phyloP scores from a whole-genome alignment of 2,888 invertebrate genomes.

The Pseudeuparius sepicola region DNA sequence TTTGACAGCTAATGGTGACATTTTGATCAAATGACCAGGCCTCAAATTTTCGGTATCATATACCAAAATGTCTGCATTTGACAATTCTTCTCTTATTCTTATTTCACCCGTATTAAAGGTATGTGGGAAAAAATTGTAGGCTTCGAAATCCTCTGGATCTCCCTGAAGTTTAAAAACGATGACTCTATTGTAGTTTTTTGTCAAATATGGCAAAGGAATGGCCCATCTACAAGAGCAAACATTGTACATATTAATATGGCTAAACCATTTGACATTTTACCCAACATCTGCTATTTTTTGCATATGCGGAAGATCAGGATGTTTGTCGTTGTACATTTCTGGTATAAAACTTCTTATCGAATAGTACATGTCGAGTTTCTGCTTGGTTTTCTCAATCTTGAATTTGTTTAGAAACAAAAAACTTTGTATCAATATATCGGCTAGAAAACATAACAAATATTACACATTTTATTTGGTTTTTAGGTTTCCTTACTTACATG shows the following conservation, averaged over 20 bases:
- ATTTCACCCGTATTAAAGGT: conserved; percentile 41
- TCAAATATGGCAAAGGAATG: conserved; percentile 40
- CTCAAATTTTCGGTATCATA: conserved; percentile 38
- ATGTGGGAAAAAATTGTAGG: conserved; percentile 36
- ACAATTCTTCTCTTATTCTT: conserved; percentile 39
- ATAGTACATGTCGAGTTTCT: conserved; percentile 30
- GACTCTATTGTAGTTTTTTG: conserved; percentile 39
- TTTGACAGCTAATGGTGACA: conserved; percentile 39
- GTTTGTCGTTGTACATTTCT: conserved; percentile 30
- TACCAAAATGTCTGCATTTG: conserved; percentile 40
- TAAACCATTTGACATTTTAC: conserved; percentile 22
- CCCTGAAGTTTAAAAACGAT: conserved; percentile 37
- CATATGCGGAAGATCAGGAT: conserved; percentile 22
- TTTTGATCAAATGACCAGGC: conserved; percentile 37
- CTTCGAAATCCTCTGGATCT: conserved; percentile 29
- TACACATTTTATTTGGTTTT: background rate
- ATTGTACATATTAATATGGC: background rate
- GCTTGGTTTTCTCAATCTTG: conserved; percentile 27
- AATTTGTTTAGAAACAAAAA: conserved; percentile 27
- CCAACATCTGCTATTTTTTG: conserved; percentile 20
- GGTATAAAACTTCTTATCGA: conserved; percentile 27
- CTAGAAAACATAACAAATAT: conserved; percentile 19
- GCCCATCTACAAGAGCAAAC: conserved; percentile 34
- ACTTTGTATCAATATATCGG: conserved; percentile 20
- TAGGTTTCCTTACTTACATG: conserved; percentile 10